These are phyloP conservation scores for Bicyclus anynana DNA, from an alignment of 1,140 invertebrate species.

Conservation along the genomic window DNA sequence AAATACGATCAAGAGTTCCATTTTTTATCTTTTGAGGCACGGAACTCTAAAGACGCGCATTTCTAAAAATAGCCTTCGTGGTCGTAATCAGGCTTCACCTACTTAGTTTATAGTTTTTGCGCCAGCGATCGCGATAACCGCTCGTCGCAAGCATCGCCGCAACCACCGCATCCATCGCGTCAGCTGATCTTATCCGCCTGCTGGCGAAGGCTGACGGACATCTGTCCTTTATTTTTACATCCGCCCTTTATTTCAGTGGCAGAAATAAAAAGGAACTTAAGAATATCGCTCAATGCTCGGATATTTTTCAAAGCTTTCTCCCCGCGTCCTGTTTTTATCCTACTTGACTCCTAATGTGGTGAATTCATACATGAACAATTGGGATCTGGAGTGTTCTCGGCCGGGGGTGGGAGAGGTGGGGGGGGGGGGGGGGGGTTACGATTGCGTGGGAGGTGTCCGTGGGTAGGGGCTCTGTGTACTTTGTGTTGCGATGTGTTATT, in stretches of 20 bases:
- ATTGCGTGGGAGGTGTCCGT: constrained; percentile 32
- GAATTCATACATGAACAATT: constrained; percentile 79
- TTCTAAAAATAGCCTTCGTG: background rate
- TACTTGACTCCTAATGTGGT: constrained; percentile 78
- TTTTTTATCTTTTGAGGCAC: background rate
- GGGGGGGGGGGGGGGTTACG: constrained; percentile 42
- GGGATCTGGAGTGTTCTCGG: constrained; percentile 57
- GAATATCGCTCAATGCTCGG: constrained; percentile 65
- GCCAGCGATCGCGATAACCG: constrained; percentile 6
- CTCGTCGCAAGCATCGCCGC: constrained; percentile 4
- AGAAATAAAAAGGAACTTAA: constrained; percentile 57
- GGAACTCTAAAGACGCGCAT: background rate
- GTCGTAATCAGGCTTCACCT: background rate
- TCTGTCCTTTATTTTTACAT: constrained; percentile 38
- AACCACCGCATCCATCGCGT: constrained; percentile 14
- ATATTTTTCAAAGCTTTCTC: constrained; percentile 75
- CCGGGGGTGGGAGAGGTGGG: constrained; percentile 22
- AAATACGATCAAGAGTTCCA: no score
- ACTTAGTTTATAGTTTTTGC: background rate
- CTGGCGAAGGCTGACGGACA: constrained; percentile 21
- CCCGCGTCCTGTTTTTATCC: constrained; percentile 74
- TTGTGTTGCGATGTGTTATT: background rate
- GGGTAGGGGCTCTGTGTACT: background rate
- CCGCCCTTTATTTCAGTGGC: constrained; percentile 36
- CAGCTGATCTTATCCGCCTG: constrained; percentile 20